phyloP scores from a whole-genome alignment of 2,113 vertebrate genomes.

The Chaetorhynchus papuensis region DNA sequence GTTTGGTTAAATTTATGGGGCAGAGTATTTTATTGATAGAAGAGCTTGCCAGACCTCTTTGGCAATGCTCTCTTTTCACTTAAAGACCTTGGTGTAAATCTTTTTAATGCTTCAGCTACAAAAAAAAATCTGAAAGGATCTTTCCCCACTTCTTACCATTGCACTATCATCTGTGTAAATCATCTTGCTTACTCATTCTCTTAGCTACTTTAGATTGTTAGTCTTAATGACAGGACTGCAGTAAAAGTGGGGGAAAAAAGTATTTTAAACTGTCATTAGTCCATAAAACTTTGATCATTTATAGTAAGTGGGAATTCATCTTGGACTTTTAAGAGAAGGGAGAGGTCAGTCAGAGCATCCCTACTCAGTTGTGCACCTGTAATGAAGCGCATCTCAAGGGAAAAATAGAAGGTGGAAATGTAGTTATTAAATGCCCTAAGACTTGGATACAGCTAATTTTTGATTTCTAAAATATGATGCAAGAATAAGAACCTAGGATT shows the following conservation, averaged over 20 bases:
- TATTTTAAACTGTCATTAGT: slow-evolving; percentile 56
- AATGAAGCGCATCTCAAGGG: neutral
- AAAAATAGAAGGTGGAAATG: neutral
- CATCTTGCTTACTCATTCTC: slow-evolving; percentile 58
- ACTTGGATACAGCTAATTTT: neutral
- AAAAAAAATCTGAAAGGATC: slow-evolving; percentile 8
- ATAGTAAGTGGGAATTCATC: slow-evolving; percentile 44
- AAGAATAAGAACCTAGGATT: neutral
- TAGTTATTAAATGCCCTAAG: neutral
- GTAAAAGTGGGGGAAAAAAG: neutral
- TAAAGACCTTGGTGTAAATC: slow-evolving; percentile 64
- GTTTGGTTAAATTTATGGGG: slow-evolving; percentile 47
- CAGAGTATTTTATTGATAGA: slow-evolving; percentile 47
- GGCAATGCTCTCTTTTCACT: slow-evolving; percentile 50
- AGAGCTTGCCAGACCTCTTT: slow-evolving; percentile 48
- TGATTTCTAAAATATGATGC: neutral
- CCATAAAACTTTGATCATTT: slow-evolving; percentile 47
- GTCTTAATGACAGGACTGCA: slow-evolving; percentile 57
- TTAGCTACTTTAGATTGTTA: slow-evolving; percentile 60
- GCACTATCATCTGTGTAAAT: slow-evolving; percentile 49
- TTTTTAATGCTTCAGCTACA: slow-evolving; percentile 40
- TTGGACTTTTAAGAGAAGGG: slow-evolving; percentile 18
- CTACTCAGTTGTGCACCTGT: neutral
- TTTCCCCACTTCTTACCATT: slow-evolving; percentile 10
- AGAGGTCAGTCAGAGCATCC: slow-evolving; percentile 24